Percentiles rank a stretch among this genome's conserved stretches.
Evolutionary conservation across 1,140 invertebrate species (phyloP).

Genomic region (Drosophila mauritiana): DNA sequence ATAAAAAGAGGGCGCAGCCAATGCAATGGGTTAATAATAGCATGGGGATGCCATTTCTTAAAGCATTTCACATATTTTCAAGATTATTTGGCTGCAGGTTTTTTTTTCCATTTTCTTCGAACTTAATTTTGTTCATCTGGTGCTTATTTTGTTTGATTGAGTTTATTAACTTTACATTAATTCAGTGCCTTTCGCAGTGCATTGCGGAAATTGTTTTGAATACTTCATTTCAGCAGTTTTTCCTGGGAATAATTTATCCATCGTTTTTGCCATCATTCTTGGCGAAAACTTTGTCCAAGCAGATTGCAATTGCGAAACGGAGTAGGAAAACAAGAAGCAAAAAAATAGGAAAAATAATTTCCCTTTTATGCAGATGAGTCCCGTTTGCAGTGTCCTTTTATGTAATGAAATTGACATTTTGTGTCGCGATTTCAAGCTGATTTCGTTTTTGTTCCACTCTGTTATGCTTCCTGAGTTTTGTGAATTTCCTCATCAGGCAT

Average conservation of each 20-base stretch:
- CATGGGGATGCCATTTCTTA: conserved; percentile 13
- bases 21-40: conserved; percentile 45
- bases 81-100: neutral
- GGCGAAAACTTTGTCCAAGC: conserved; percentile 63
- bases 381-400: conserved; percentile 36
- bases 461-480: conserved; percentile 17
- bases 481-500: conserved; percentile 51
- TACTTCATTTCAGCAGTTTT: conserved; percentile 71
- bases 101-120: conserved; percentile 7
- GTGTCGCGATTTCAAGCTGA: conserved; percentile 70
- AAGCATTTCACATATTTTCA: conserved; percentile 9
- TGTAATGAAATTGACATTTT: conserved; percentile 80
- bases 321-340: conserved; percentile 16
- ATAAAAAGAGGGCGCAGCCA: conserved; percentile 28
- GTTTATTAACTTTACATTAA: conserved; percentile 50
- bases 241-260: conserved; percentile 41
- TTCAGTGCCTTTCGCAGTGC: conserved; percentile 30
- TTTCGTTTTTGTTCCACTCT: conserved; percentile 57
- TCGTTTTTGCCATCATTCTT: conserved; percentile 40
- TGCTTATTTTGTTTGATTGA: conserved; percentile 15
- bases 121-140: conserved; percentile 21
- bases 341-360: conserved; percentile 71
- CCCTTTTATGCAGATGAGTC: conserved; percentile 81
- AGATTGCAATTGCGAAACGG: conserved; percentile 57
- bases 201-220: conserved; percentile 74